Base-by-base conservation (phyloP, 2,888 invertebrate species). In the Microctonus brassicae region DNA sequence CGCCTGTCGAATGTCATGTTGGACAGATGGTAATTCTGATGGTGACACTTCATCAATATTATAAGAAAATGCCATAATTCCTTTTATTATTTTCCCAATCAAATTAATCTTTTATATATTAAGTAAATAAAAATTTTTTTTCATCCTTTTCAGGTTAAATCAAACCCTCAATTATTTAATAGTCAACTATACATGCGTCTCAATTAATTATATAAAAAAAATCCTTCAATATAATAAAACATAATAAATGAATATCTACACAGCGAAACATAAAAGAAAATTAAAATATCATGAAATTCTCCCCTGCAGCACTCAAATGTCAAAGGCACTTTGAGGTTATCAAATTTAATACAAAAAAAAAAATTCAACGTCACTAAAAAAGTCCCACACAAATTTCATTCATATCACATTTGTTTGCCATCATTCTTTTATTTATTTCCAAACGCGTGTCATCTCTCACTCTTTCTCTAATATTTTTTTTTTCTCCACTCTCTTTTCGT, bases 1-100 rank as follows among this genome's bases (percentile, higher is more conserved):
- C 0, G 92, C 92, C 34, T 90, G 84, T 39, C 90, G 85, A 79
- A 91, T 86, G 79, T 93, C 92, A 53, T 87, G 88, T 75, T 91
- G 90, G 29, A 90, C 86, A 74, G 76, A 78, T 5, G 83, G 84
- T 63, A 79, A 71, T 55, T 84, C 80, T 42, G 79, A 73, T 20
- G 80, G 69, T 9, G 78, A 78, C 33, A 77, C 79, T 58, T 83
- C 80, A 22, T 80, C 81, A 52, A 80, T 73, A 34, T 77, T 76
- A 68, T 82, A 84, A 34, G 77, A 77, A 64, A 76, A 79, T 33
- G 82, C 79, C 85, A 85, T 86, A 67, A 65, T 75, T 58, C 20
- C 1, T 11, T 55, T 24, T 13, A 29, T 39, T 26, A 22, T 65
- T 62, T 72, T n/a, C n/a, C n/a, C 3, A 57, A 39, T 52, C 17